Conservation (phyloP, 1,140 invertebrate genomes). For the Drosophila athabasca region DNA sequence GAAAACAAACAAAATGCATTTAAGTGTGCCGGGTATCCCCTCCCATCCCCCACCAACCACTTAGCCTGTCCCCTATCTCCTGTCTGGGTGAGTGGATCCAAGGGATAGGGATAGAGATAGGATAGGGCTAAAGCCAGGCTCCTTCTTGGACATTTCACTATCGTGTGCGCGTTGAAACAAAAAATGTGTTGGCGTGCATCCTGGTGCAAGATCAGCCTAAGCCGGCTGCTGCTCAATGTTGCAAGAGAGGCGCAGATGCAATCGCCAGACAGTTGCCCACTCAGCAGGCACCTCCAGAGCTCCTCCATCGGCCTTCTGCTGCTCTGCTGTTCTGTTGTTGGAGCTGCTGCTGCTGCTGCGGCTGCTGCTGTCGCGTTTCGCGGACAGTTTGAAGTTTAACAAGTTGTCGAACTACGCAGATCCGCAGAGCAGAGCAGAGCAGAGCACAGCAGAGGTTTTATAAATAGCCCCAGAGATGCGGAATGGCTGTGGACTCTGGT, state of each 20-base stretch:
- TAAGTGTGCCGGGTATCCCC: conserved; percentile 36
- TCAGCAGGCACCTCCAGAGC: conserved; percentile 43
- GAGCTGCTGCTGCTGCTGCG: conserved; percentile 32
- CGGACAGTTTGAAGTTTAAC: conserved; percentile 77
- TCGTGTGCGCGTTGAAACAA: conserved; percentile 59
- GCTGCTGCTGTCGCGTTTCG: conserved; percentile 70
- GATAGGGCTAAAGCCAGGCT: conserved; percentile 31
- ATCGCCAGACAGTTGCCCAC: conserved; percentile 65
- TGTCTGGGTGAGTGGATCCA: not conserved
- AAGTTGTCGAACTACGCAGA: conserved; percentile 61
- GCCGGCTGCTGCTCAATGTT: conserved; percentile 5
- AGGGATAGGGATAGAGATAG: not conserved
- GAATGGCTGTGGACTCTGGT: conserved; percentile 15
- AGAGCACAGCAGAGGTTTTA: conserved; percentile 32
- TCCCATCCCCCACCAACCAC: conserved; percentile 41
- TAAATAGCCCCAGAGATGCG: conserved; percentile 50
- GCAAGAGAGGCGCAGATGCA: conserved; percentile 49
- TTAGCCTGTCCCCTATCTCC: conserved; percentile 51
- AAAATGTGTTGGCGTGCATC: conserved; percentile 75
- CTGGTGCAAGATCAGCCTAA: conserved; percentile 28
- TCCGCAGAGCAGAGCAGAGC: conserved; percentile 65
- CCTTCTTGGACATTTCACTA: conserved; percentile 62
- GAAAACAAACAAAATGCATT: conserved; percentile 70
- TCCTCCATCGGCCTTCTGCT: too few species aligned
- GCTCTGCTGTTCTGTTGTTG: not conserved